These are phyloP conservation scores for Junonia oenone DNA, from an alignment of 2,888 invertebrate genomes.

Conservation along the genomic window DNA sequence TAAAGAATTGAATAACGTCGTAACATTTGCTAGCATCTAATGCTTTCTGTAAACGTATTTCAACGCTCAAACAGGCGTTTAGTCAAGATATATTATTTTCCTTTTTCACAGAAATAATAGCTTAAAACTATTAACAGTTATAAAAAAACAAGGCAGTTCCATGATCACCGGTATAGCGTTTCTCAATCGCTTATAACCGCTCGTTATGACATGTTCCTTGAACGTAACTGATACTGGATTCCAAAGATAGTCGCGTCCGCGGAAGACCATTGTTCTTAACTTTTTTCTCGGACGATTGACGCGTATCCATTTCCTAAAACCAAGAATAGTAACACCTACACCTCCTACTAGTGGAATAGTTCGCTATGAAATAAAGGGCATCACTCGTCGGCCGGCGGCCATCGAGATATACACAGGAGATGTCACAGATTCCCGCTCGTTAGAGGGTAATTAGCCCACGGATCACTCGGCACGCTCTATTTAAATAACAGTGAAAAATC, in stretches of 20 bases:
- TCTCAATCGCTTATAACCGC: background rate
- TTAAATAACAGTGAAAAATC: slow-evolving; percentile 57
- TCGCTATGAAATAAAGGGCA: slow-evolving; percentile 72
- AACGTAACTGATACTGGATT: slow-evolving; percentile 52
- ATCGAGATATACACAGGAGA: slow-evolving; percentile 64
- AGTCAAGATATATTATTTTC: too few relatives aligned
- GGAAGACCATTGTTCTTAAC: slow-evolving; percentile 66
- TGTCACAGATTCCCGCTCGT: slow-evolving; percentile 71
- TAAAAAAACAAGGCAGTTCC: background rate
- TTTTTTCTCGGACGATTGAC: slow-evolving; percentile 63
- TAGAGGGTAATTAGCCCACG: slow-evolving; percentile 74
- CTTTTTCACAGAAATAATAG: too few relatives aligned
- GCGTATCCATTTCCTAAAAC: slow-evolving; percentile 72
- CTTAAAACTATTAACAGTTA: too few relatives aligned
- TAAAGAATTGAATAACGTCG: too few relatives aligned
- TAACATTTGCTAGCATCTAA: too few relatives aligned
- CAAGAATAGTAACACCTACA: slow-evolving; percentile 57
- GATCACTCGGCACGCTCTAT: slow-evolving; percentile 69
- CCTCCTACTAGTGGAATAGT: too few relatives aligned
- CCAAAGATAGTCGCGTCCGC: slow-evolving; percentile 55
- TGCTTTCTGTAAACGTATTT: too few relatives aligned
- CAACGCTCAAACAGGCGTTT: too few relatives aligned
- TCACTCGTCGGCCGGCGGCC: slow-evolving; percentile 61
- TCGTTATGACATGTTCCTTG: slow-evolving; percentile 16
- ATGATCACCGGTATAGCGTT: background rate